Base-by-base conservation (phyloP, 2,113 vertebrate genomes). In the Aegotheles bennettii region DNA sequence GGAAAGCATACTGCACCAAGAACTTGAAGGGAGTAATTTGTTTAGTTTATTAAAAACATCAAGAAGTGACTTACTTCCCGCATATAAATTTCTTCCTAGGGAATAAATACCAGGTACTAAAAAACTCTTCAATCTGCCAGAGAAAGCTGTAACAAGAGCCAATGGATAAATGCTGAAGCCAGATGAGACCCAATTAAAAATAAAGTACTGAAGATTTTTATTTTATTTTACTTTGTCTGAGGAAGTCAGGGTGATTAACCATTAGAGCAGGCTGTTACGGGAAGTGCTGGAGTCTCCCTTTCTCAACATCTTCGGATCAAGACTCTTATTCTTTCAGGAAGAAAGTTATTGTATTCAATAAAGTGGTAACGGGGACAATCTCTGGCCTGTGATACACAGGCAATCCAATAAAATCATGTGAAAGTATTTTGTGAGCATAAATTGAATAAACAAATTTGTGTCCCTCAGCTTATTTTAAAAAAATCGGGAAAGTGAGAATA, bases 131-230 rank as follows among this genome's bases (percentile, higher is more conserved):
- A 67, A 67, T 76, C 67, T 87, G 18, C 51, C 43, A 48, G 76
- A 71, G 36, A 77, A 95, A 75, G 24, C 60, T 0, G 0, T 70
- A 51, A 77, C 16, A 42, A 82, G 86, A 97, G 63, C 31, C 78
- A 76, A 13, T 83, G 40, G 48, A 43, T 57, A 89, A 90, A 82
- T 57, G 79, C 93, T 69, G 76, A 92, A 94, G 69, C 71, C 73
- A 90, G 84, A 83, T 78, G 86, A 94, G 51, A 90, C 68, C 61
- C 63, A 95, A 87, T 96, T 95, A 90, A 95, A 91, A 95, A 88
- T 45, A 53, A 90, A 93, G 59, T 48, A 69, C 67, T 75, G 45
- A 35, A 78, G 51, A 60, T 65, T 86, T 77, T 2, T 35, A 57
- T 81, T 81, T 90, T 94, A 51, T 81, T 94, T 95, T 76, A 92